phyloP scores from a whole-genome alignment of 2,797 vertebrate genomes.

The Dipus sagitta region DNA sequence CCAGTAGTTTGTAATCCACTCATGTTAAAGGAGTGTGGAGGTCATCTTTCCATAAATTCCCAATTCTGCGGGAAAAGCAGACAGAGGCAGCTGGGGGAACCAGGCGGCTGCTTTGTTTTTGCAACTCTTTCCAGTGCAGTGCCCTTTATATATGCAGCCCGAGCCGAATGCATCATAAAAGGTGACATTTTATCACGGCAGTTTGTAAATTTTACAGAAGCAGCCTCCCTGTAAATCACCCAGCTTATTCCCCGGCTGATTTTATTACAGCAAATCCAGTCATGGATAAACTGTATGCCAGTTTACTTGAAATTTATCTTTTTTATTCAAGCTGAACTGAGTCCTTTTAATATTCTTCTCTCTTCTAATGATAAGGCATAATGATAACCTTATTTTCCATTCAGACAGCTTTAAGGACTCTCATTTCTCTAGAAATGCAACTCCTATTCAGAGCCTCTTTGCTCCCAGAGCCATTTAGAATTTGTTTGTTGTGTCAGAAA shows the following conservation, averaged over 20 bases:
- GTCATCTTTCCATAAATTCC: slow-evolving; percentile 80
- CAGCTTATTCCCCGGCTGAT: slow-evolving; percentile 87
- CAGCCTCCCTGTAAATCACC: slow-evolving; percentile 88
- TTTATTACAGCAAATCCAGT: slow-evolving; percentile 89
- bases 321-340: slow-evolving; percentile 86
- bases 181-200: slow-evolving; percentile 90
- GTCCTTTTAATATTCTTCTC: slow-evolving; percentile 87
- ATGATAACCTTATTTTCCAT: slow-evolving; percentile 87
- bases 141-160: slow-evolving; percentile 88
- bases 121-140: slow-evolving; percentile 81
- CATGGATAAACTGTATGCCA: slow-evolving; percentile 88
- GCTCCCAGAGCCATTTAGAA: slow-evolving; percentile 76
- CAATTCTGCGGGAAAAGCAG: slow-evolving; percentile 74
- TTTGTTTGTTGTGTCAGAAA: slow-evolving; percentile 79
- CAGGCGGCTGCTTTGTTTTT: slow-evolving; percentile 82
- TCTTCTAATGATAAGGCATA: slow-evolving; percentile 87
- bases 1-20: slow-evolving; percentile 72
- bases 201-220: slow-evolving; percentile 91
- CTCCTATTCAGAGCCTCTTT: slow-evolving; percentile 70
- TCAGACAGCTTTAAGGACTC: slow-evolving; percentile 85
- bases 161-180: slow-evolving; percentile 89
- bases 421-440: slow-evolving; percentile 81
- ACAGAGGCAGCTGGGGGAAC: slow-evolving; percentile 76
- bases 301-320: slow-evolving; percentile 90
- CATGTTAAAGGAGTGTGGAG: slow-evolving; percentile 63